Percentiles rank a stretch among this genome's conserved stretches.
phyloP scores from a whole-genome alignment of 2,888 invertebrate species.

The Mimachlamys varia region DNA sequence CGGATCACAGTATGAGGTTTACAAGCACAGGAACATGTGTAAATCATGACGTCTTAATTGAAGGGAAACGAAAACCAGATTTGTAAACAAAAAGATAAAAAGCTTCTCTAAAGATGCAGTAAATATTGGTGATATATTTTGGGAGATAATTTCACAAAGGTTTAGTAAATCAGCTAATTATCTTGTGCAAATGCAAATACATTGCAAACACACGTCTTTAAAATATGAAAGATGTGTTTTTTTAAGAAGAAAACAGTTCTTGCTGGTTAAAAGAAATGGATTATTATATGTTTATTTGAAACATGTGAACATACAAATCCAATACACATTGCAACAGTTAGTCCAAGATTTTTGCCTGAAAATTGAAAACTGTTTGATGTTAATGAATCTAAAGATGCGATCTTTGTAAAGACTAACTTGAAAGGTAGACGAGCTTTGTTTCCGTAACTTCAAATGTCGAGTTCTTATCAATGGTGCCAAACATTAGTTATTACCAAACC shows the following conservation, averaged over 20 bases:
- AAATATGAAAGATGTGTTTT: not conserved
- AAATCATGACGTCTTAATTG: not conserved
- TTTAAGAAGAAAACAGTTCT: not conserved
- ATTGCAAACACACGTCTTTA: not conserved
- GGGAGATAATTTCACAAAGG: not conserved
- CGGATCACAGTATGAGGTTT: not conserved
- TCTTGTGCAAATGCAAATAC: not conserved
- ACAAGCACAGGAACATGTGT: not conserved
- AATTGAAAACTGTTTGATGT: constrained; percentile 24
- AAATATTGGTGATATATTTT: constrained; percentile 6
- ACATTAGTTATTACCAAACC: constrained; percentile 9
- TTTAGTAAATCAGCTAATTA: not conserved
- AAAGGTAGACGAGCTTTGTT: constrained; percentile 4
- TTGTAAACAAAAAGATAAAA: not conserved
- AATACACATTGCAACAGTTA: constrained; percentile 26
- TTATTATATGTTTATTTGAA: not conserved
- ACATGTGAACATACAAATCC: not conserved
- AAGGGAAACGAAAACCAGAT: not conserved
- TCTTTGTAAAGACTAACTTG: constrained; percentile 25
- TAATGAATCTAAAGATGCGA: constrained; percentile 24
- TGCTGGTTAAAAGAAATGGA: not conserved
- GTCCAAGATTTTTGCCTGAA: not conserved
- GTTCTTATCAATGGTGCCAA: constrained; percentile 28
- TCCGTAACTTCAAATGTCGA: constrained; percentile 1
- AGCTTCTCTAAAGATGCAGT: not conserved